Percentiles rank a stretch among this genome's conserved stretches.
These are phyloP conservation scores for Calephelis nemesis DNA, from an alignment of 1,140 invertebrate genomes.

Conservation along the genomic window DNA sequence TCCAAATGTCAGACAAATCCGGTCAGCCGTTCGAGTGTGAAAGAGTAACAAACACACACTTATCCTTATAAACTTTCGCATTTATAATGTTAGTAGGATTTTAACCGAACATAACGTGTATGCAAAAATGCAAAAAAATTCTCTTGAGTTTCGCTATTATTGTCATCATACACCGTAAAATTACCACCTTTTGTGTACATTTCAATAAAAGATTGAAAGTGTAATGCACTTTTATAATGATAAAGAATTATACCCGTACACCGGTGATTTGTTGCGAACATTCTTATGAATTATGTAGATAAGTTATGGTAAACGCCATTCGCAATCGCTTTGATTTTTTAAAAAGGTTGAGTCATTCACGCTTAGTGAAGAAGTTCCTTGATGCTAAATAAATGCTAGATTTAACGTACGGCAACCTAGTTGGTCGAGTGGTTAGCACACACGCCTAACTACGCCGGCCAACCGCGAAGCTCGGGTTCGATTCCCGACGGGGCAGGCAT, in stretches of 20 bases:
- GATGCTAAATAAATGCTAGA: too few relatives aligned
- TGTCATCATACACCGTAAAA: slow-evolving; percentile 67
- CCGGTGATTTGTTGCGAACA: slow-evolving; percentile 45
- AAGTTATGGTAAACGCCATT: slow-evolving; percentile 46
- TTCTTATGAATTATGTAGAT: slow-evolving; percentile 64
- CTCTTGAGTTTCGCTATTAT: slow-evolving; percentile 54
- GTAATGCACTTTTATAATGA: slow-evolving; percentile 46
- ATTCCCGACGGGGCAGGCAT: too few relatives aligned
- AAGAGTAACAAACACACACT: too few relatives aligned
- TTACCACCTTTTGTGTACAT: slow-evolving; percentile 68
- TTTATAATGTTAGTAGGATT: too few relatives aligned
- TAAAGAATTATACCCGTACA: slow-evolving; percentile 46
- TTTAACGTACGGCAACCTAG: too few relatives aligned
- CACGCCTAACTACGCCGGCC: too few relatives aligned
- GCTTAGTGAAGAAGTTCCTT: slow-evolving; percentile 48
- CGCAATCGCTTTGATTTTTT: slow-evolving; percentile 47
- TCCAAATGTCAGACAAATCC: too few relatives aligned
- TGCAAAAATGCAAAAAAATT: slow-evolving; percentile 45
- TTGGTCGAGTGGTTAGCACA: too few relatives aligned
- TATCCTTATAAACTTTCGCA: too few relatives aligned
- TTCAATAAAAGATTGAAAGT: slow-evolving; percentile 64
- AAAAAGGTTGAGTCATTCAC: slow-evolving; percentile 45
- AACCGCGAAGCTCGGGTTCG: too few relatives aligned
- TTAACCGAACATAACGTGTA: too few relatives aligned
- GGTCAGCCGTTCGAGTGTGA: too few relatives aligned